phyloP scores from a whole-genome alignment of 2,797 vertebrate species.

The Coilia nasus region DNA sequence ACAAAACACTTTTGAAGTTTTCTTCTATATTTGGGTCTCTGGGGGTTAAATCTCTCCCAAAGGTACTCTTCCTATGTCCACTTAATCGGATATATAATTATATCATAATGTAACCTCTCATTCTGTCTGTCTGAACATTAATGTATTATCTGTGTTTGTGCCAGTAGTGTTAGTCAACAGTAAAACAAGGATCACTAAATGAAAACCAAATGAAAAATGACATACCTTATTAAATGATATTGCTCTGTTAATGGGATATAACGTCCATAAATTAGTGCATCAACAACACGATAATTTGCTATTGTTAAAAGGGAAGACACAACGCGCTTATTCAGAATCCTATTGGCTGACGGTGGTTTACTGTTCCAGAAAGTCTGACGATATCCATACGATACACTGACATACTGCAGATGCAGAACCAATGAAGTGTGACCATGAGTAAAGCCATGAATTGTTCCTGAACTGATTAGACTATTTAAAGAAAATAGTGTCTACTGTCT shows the following conservation, averaged over 20 bases:
- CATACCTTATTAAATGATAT: background rate
- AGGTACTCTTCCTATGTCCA: no score
- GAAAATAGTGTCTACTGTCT: background rate
- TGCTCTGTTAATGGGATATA: background rate
- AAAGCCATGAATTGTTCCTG: background rate
- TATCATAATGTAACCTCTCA: background rate
- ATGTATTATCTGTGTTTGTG: background rate
- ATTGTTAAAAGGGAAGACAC: background rate
- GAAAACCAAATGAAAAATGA: background rate
- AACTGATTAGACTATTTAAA: background rate
- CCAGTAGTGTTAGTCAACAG: background rate
- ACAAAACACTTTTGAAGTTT: no score
- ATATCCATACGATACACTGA: background rate
- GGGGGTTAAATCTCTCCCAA: no score
- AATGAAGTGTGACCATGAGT: background rate
- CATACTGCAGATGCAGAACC: background rate
- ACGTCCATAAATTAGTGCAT: background rate
- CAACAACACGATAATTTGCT: background rate
- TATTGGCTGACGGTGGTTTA: no score
- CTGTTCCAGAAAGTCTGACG: background rate
- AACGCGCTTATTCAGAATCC: background rate
- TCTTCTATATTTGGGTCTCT: no score
- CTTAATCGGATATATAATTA: background rate
- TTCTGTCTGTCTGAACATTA: background rate
- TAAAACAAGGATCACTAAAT: background rate